Conservation (phyloP, 2,888 invertebrate genomes). For the Tetramorium bicarinatum region DNA sequence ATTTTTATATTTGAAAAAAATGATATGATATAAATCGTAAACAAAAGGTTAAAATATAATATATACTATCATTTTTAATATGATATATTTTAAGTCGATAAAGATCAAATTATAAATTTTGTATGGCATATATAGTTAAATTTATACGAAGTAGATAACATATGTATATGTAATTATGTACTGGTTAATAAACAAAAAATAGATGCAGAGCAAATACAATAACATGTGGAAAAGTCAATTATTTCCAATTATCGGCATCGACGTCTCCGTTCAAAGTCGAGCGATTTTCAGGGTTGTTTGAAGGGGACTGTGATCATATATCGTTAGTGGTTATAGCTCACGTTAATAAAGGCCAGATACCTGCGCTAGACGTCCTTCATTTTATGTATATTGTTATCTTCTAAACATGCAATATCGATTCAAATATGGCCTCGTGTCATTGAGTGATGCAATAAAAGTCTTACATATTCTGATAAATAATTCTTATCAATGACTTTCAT, state of each 20-base stretch:
- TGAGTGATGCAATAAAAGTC: conserved; percentile 33
- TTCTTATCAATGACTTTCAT: conserved; percentile 56
- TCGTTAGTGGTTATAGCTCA: not conserved
- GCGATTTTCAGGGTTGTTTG: conserved; percentile 12
- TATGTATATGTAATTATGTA: not conserved
- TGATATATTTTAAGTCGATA: not conserved
- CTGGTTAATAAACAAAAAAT: not conserved
- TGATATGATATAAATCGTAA: not conserved
- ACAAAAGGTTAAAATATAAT: not conserved
- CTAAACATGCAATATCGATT: conserved; percentile 48
- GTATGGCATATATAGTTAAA: not conserved
- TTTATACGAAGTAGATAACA: not conserved
- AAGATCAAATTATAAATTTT: not conserved
- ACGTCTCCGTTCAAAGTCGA: conserved; percentile 6
- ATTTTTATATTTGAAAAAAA: not conserved
- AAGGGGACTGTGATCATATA: not conserved
- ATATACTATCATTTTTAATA: not conserved
- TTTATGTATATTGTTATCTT: conserved; percentile 50
- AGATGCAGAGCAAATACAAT: conserved; percentile 21
- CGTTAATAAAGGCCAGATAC: conserved; percentile 37
- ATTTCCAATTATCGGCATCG: conserved; percentile 34
- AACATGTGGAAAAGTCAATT: conserved; percentile 23
- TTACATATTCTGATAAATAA: conserved; percentile 53
- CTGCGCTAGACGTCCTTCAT: conserved; percentile 12
- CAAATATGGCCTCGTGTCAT: conserved; percentile 41